These are phyloP conservation scores for Rhorus exstirpatorius DNA, from an alignment of 2,888 invertebrate genomes.

Conservation along the genomic window DNA sequence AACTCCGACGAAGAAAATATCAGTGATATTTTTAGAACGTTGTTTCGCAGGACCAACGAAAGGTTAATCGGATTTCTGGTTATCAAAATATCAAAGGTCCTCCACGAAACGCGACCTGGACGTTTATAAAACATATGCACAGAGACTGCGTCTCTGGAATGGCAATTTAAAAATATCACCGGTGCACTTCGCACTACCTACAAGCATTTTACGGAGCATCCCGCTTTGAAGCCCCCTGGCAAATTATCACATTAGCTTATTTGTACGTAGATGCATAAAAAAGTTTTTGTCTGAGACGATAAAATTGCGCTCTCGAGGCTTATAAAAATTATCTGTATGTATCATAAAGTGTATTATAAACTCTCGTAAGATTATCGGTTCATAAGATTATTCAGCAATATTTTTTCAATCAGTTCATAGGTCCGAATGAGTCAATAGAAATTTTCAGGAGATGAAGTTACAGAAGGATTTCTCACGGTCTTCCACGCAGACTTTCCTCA, in stretches of 20 bases:
- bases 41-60: constrained; percentile 6
- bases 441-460: constrained; percentile 35
- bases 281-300: background rate
- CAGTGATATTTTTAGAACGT: constrained; percentile 5
- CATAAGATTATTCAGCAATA: constrained; percentile 37
- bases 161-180: constrained; percentile 44
- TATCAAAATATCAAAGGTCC: constrained; percentile 54
- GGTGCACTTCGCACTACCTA: too few relatives aligned
- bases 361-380: constrained; percentile 32
- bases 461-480: constrained; percentile 6
- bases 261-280: background rate
- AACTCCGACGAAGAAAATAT: background rate
- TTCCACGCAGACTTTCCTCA: constrained; percentile 4
- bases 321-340: background rate
- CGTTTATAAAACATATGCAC: background rate
- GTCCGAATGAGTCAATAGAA: constrained; percentile 1
- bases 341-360: background rate
- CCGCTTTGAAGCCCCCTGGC: background rate
- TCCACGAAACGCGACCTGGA: background rate
- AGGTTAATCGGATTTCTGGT: constrained; percentile 31
- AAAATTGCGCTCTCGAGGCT: constrained; percentile 19
- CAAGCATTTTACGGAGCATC: background rate
- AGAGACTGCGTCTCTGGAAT: background rate
- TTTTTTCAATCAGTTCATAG: constrained; percentile 47
- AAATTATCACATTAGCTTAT: constrained; percentile 14